Conservation (phyloP, 2,888 invertebrate genomes). For the Microlaimidae sp. region DNA sequence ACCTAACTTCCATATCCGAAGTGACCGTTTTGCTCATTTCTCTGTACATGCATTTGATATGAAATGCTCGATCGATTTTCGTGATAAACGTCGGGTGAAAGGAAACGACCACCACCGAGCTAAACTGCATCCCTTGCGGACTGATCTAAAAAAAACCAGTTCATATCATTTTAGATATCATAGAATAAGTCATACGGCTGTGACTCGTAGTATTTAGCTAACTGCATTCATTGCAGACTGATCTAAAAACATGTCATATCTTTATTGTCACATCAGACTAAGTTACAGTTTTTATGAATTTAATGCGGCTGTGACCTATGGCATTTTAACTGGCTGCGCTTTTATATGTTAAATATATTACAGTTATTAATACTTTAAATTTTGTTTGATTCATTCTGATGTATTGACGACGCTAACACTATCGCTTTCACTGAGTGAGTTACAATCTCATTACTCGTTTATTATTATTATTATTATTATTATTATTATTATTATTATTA, state of each 20-base stretch:
- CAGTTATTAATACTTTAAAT: too few species aligned
- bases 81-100: conserved; percentile 26
- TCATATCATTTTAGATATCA: neutral
- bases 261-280: neutral
- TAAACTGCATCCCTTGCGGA: conserved; percentile 34
- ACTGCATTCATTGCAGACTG: neutral
- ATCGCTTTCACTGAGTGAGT: too few species aligned
- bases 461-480: too few species aligned
- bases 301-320: too few species aligned
- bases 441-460: too few species aligned
- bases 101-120: conserved; percentile 31
- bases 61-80: conserved; percentile 33
- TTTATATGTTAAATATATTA: too few species aligned
- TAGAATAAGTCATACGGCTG: neutral
- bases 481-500: too few species aligned
- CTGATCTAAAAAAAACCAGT: conserved; percentile 11
- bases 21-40: conserved; percentile 26
- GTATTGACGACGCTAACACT: too few species aligned
- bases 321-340: too few species aligned
- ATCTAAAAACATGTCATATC: neutral
- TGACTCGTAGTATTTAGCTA: neutral
- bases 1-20: conserved; percentile 31
- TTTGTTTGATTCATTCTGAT: too few species aligned
- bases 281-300: too few species aligned
- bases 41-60: conserved; percentile 33